Evolutionary conservation across 2,113 vertebrate species (phyloP).

Genomic region (Salvelinus sp.): DNA sequence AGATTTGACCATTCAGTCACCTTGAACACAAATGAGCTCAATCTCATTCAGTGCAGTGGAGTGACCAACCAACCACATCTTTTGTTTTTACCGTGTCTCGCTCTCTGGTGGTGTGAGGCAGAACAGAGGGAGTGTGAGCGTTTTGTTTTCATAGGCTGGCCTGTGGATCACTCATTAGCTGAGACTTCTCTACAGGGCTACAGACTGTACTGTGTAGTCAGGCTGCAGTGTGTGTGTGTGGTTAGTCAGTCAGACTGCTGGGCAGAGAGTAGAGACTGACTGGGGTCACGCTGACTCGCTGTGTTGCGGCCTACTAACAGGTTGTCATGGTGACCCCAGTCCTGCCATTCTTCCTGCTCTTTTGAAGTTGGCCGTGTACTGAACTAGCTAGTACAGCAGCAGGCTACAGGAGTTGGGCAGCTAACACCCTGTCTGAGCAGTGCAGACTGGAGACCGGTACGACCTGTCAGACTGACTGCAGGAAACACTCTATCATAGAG

Average conservation of each 20-base stretch:
- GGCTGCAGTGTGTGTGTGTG: neutral
- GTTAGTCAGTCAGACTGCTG: neutral
- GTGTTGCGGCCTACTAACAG: conserved; percentile 31
- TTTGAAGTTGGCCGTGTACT: conserved; percentile 23
- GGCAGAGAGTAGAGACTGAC: neutral
- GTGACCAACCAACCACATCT: neutral
- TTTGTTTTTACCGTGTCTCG: neutral
- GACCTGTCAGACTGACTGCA: conserved; percentile 25
- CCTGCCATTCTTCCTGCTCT: conserved; percentile 43
- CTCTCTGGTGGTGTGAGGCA: neutral
- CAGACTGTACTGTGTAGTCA: neutral
- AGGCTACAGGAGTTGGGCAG: neutral
- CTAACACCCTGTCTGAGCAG: conserved; percentile 30
- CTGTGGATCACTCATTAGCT: neutral
- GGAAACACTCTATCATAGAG: conserved; percentile 23
- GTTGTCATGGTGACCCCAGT: conserved; percentile 40
- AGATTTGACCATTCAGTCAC: neutral
- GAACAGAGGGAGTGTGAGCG: neutral
- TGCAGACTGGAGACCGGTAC: conserved; percentile 65
- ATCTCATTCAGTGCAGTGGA: neutral
- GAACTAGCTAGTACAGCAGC: conserved; percentile 1
- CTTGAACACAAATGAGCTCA: neutral
- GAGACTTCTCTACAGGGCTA: neutral
- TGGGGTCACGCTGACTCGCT: conserved; percentile 36
- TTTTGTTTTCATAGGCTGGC: neutral